phyloP scores from a whole-genome alignment of 2,888 invertebrate genomes.

The Melinopterus prodromus region DNA sequence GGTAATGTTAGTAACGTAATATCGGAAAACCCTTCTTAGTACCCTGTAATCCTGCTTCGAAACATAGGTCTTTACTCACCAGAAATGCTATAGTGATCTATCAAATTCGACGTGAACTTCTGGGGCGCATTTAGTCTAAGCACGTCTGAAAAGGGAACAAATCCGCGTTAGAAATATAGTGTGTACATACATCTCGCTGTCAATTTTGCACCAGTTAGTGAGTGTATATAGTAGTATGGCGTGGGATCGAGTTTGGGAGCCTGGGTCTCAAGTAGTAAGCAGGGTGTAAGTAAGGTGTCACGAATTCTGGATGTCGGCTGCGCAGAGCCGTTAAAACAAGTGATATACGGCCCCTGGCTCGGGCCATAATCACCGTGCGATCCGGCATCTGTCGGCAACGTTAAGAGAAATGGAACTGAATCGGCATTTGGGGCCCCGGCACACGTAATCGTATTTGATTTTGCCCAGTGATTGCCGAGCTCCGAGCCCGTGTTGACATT shows the following conservation, averaged over 20 bases:
- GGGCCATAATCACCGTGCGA: slow-evolving; percentile 23
- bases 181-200: slow-evolving; percentile 9
- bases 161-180: slow-evolving; percentile 6
- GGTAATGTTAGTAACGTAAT: no score
- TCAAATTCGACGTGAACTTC: background rate
- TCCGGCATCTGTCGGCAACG: slow-evolving; percentile 16
- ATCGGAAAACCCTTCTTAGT: no score
- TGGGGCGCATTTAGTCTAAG: background rate
- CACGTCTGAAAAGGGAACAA: slow-evolving; percentile 7
- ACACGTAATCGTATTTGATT: slow-evolving; percentile 25
- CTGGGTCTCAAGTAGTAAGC: background rate
- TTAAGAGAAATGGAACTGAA: slow-evolving; percentile 22
- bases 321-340: slow-evolving; percentile 22
- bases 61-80: no score
- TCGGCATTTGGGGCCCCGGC: slow-evolving; percentile 12
- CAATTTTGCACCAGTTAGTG: slow-evolving; percentile 14
- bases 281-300: background rate
- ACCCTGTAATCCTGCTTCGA: no score
- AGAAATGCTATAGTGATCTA: background rate
- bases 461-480: slow-evolving; percentile 24
- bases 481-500: slow-evolving; percentile 21
- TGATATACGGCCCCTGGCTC: slow-evolving; percentile 18
- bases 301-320: background rate
- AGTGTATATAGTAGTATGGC: slow-evolving; percentile 7
- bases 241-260: background rate